Evolutionary conservation across 2,797 vertebrate genomes (phyloP).

Genomic region (Phyllotis vaccarum): DNA sequence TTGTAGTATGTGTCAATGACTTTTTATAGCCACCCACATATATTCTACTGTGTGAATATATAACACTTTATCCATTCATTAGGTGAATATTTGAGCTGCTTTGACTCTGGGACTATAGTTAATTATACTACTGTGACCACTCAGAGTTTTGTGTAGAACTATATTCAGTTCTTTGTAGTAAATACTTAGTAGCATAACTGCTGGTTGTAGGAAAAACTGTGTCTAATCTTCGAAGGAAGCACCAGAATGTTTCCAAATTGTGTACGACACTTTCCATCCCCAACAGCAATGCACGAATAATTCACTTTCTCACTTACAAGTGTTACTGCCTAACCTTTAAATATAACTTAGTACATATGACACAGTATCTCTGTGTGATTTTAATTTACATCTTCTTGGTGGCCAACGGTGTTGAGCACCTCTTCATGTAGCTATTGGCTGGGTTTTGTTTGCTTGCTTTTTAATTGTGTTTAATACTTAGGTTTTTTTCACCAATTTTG

Average conservation of each 20-base stretch:
- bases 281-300: neutral
- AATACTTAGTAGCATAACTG: neutral
- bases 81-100: neutral
- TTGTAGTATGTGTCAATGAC: neutral
- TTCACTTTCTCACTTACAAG: neutral
- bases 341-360: neutral
- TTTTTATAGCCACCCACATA: neutral
- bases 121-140: neutral
- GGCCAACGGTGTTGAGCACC: neutral
- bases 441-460: neutral
- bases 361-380: neutral
- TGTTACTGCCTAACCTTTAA: neutral
- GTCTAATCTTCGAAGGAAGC: neutral
- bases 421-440: neutral
- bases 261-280: neutral
- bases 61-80: neutral
- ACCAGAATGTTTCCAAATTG: neutral
- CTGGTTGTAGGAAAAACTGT: neutral
- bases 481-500: neutral
- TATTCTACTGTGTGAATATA: neutral
- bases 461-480: neutral
- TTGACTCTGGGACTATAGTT: neutral
- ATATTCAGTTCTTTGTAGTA: neutral
- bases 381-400: slow-evolving; percentile 11
- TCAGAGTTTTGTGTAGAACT: neutral